Evolutionary conservation across 2,797 vertebrate species (phyloP).

Genomic region (Cirrhinus mrigala): DNA sequence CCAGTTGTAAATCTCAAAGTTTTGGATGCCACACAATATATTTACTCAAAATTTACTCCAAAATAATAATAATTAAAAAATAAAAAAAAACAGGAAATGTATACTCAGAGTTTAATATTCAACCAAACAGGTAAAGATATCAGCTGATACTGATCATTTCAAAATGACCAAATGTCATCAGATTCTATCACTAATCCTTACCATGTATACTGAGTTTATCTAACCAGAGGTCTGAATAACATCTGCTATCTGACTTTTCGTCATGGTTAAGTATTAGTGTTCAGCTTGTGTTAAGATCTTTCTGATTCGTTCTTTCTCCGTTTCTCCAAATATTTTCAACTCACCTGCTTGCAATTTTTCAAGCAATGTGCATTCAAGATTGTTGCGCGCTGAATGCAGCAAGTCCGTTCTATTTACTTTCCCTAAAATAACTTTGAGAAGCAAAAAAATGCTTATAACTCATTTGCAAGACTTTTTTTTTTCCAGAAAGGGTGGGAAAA

Average conservation of each 20-base stretch:
- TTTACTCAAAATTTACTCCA: too few relatives aligned
- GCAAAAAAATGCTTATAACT: constrained; percentile 59
- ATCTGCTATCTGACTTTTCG: background rate
- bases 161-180: background rate
- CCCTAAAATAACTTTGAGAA: constrained; percentile 39
- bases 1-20: background rate
- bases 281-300: background rate
- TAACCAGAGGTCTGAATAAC: background rate
- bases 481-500: constrained; percentile 27
- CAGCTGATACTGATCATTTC: background rate
- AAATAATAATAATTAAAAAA: background rate
- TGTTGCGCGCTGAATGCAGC: constrained; percentile 15
- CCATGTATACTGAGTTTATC: background rate
- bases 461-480: constrained; percentile 71
- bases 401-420: constrained; percentile 35
- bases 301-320: constrained; percentile 16
- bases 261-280: background rate
- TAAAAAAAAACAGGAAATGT: background rate
- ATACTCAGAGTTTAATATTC: background rate
- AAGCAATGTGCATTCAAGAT: constrained; percentile 66
- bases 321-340: constrained; percentile 32
- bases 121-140: background rate
- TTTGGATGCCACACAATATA: background rate
- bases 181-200: background rate
- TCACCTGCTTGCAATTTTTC: constrained; percentile 48